Conservation (phyloP, 1,140 invertebrate species). For the Parapsyche elsis region DNA sequence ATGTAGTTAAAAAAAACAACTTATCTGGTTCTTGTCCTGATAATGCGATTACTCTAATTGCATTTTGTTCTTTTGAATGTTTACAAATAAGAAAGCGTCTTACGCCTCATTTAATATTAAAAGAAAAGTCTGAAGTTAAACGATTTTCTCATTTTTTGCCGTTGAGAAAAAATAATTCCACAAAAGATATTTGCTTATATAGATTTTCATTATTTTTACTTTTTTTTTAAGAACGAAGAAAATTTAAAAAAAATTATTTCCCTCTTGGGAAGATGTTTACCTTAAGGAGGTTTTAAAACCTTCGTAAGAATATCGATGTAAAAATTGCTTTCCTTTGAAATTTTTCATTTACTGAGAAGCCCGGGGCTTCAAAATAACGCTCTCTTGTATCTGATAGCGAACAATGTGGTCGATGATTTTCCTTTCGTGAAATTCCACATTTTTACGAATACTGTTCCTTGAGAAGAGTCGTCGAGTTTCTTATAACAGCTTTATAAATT, state of each 20-base stretch:
- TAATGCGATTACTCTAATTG: slow-evolving; percentile 30
- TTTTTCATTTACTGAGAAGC: slow-evolving; percentile 9
- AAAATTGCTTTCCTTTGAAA: slow-evolving; percentile 14
- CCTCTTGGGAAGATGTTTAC: slow-evolving; percentile 8
- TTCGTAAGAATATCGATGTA: slow-evolving; percentile 2
- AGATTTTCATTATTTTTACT: neutral
- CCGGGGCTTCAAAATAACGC: slow-evolving; percentile 16
- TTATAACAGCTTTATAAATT: neutral
- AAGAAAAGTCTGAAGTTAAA: slow-evolving; percentile 15
- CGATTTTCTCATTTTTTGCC: neutral
- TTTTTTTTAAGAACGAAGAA: neutral
- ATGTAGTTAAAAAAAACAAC: neutral
- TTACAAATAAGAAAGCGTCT: slow-evolving; percentile 9
- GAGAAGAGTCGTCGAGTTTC: neutral
- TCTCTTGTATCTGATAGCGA: slow-evolving; percentile 17
- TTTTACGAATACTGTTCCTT: neutral
- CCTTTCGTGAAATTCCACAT: slow-evolving; percentile 1
- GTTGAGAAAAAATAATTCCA: neutral
- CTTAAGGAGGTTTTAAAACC: slow-evolving; percentile 14
- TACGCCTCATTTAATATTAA: slow-evolving; percentile 20
- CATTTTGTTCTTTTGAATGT: slow-evolving; percentile 17
- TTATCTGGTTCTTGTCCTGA: neutral
- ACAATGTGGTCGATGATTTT: slow-evolving; percentile 17
- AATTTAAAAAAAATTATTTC: slow-evolving; percentile 1
- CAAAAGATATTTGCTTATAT: slow-evolving; percentile 1